Evolutionary conservation across 2,797 vertebrate genomes (phyloP).

Genomic region (Acanthopagrus latus): DNA sequence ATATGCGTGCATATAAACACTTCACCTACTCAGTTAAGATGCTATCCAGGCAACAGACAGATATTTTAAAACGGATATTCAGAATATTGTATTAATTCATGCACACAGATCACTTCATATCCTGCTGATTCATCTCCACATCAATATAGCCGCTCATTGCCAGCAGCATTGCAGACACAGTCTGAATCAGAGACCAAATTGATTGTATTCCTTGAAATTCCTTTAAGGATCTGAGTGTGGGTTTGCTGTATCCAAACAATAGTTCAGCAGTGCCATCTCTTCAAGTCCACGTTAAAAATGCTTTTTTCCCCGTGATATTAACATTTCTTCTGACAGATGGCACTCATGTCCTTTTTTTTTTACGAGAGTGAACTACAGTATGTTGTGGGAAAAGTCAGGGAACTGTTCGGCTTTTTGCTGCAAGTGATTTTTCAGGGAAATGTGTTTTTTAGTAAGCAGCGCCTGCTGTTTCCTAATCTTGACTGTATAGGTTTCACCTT

Average conservation of each 20-base stretch:
- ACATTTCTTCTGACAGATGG: conserved; percentile 10
- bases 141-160: background rate
- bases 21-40: conserved; percentile 23
- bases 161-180: conserved; percentile 7
- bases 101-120: background rate
- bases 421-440: conserved; percentile 56
- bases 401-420: conserved; percentile 16
- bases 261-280: conserved; percentile 22
- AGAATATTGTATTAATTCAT: conserved; percentile 4
- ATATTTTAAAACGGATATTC: background rate
- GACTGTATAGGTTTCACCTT: conserved; percentile 12
- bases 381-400: conserved; percentile 20
- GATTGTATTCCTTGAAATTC: conserved; percentile 49
- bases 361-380: background rate
- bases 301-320: too few relatives aligned
- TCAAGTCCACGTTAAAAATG: background rate
- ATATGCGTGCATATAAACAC: conserved; percentile 15
- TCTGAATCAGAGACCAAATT: conserved; percentile 22
- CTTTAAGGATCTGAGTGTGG: background rate
- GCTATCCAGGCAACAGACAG: conserved; percentile 3
- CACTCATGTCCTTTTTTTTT: conserved; percentile 1
- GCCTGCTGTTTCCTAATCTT: conserved; percentile 17
- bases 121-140: conserved; percentile 7
- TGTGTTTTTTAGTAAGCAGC: conserved; percentile 7
- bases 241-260: conserved; percentile 28